Evolutionary conservation across 2,113 vertebrate species (phyloP).

Genomic region (Corvus moneduloides): DNA sequence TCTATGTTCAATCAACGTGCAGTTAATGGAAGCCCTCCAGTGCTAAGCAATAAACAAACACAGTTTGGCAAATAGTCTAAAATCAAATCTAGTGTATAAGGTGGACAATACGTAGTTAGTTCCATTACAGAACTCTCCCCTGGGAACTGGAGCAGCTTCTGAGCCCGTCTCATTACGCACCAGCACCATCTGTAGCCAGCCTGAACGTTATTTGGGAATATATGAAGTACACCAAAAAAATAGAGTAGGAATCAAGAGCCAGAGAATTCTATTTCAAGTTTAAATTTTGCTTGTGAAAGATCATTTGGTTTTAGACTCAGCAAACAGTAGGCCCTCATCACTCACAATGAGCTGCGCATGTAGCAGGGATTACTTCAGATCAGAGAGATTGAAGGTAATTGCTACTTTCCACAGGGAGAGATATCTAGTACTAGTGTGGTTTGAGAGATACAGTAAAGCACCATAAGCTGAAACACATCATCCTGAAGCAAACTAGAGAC

Average conservation of each 20-base stretch:
- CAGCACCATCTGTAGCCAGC: conserved; percentile 92
- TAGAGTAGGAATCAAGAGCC: conserved; percentile 86
- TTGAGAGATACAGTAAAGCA: conserved; percentile 53
- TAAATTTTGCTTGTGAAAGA: conserved; percentile 97
- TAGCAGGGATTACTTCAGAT: conserved; percentile 90
- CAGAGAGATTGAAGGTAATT: conserved; percentile 88
- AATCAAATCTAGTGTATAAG: conserved; percentile 88
- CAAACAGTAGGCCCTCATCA: conserved; percentile 94
- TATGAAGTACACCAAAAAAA: conserved; percentile 89
- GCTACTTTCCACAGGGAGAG: conserved; percentile 82
- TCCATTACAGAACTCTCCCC: conserved; percentile 84
- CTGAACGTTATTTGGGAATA: conserved; percentile 93
- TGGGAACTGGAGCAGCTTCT: conserved; percentile 82
- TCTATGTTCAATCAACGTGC: conserved; percentile 78
- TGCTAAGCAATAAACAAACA: conserved; percentile 86
- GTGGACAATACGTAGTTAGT: conserved; percentile 88
- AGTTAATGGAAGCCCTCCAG: conserved; percentile 82
- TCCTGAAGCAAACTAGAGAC: conserved; percentile 21
- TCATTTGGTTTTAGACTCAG: conserved; percentile 96
- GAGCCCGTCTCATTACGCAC: conserved; percentile 86
- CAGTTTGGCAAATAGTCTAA: conserved; percentile 85
- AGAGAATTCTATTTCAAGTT: conserved; percentile 98
- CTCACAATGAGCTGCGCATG: conserved; percentile 90
- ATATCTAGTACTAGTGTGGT: conserved; percentile 59
- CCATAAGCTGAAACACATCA: conserved; percentile 48